Evolutionary conservation across 2,113 vertebrate species (phyloP).

Genomic region (Chaenogobius annularis): DNA sequence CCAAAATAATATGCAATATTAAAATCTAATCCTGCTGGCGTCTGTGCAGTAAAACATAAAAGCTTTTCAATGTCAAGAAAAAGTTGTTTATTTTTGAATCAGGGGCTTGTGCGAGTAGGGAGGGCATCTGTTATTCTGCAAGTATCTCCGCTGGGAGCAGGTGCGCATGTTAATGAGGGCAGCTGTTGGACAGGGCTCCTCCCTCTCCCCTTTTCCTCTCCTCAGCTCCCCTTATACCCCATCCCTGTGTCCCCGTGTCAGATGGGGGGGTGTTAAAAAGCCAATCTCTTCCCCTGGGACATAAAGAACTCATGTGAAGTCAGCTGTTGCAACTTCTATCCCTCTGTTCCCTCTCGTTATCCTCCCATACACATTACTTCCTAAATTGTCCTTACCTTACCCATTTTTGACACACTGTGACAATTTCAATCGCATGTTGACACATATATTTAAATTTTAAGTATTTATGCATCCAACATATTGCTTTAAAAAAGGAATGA

Average conservation of each 20-base stretch:
- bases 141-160: conserved; percentile 87
- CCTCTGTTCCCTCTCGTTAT: conserved; percentile 24
- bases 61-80: conserved; percentile 27
- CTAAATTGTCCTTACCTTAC: conserved; percentile 38
- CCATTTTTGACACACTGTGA: conserved; percentile 21
- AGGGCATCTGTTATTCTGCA: conserved; percentile 78
- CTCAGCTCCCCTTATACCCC: conserved; percentile 30
- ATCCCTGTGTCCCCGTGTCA: conserved; percentile 61
- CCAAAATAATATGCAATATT: neutral
- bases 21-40: neutral
- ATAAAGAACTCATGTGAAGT: conserved; percentile 71
- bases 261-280: conserved; percentile 63
- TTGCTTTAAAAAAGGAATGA: conserved; percentile 44
- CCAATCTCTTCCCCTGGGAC: conserved; percentile 62
- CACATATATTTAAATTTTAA: neutral
- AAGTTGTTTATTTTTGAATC: conserved; percentile 67
- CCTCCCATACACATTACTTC: neutral
- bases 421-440: neutral
- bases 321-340: conserved; percentile 75
- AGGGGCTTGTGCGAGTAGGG: conserved; percentile 44
- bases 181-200: conserved; percentile 79
- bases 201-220: conserved; percentile 44
- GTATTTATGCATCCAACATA: conserved; percentile 33
- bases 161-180: conserved; percentile 88
- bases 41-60: neutral